Base-by-base conservation (phyloP, 2,113 vertebrate genomes). In the Cyanoderma ruficeps region DNA sequence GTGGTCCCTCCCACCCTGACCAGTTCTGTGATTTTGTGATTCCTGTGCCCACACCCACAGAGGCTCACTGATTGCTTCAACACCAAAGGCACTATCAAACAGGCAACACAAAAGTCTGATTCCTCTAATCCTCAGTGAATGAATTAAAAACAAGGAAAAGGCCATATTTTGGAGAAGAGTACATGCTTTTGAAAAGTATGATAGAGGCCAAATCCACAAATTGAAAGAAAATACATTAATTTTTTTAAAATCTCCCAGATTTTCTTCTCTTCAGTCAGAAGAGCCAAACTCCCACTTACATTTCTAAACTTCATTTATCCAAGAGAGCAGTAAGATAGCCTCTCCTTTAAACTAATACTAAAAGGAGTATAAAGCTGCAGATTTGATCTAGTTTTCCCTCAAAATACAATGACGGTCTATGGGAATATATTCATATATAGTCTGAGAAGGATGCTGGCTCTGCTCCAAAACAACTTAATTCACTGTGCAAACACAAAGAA, bases 401-500 rank as follows among this genome's bases (percentile, higher is more conserved):
- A 85, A 94, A 91, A 55, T 65, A 22, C 56, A 85, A 84, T 3
- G 9, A 70, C 94, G 79, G 0, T 84, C 80, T 85, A 76, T 93
- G 89, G 92, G 94, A 97, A 89, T 92, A 87, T 80, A 68, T 78
- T 92, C 67, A 65, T 79, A 87, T 56, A 83, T 15, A 87, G 52
- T 28, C 63, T 2, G 7, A 94, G 49, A 94, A 91, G 24, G 42
- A 64, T 44, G 50, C 46, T 95, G 94, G 93, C 70, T 90, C 28
- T 59, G 17, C 75, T 92, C 79, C 93, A 89, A 69, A 93, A 91
- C 87, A 94, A 71, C 90, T 95, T 88, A 91, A 93, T 94, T 92
- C 60, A 52, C 67, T 93, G 47, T 84, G 59, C 68, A 96, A 96
- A 91, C 84, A 89, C 83, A 81, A 89, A 86, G 30, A 74, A 92